phyloP scores from a whole-genome alignment of 2,888 invertebrate species.

The Drosophila lacicola region DNA sequence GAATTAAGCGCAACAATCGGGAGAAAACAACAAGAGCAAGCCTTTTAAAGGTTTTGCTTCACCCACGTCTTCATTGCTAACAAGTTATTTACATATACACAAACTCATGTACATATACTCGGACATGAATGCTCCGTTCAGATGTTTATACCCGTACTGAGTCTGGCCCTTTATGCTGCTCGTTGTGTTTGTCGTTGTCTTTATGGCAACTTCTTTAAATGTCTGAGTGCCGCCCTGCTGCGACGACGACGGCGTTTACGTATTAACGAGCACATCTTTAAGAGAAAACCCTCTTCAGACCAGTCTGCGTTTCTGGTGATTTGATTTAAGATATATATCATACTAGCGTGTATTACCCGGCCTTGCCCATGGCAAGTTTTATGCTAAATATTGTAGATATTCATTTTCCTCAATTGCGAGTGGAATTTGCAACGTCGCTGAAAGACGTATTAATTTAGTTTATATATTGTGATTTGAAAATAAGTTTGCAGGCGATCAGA shows the following conservation, averaged over 20 bases:
- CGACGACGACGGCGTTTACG: constrained; percentile 34
- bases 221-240: constrained; percentile 36
- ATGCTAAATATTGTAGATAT: too few species aligned
- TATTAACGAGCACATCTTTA: constrained; percentile 74
- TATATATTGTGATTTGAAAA: too few species aligned
- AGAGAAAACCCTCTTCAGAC: constrained; percentile 55
- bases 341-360: too few species aligned
- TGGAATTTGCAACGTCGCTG: too few species aligned
- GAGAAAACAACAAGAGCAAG: constrained; percentile 27
- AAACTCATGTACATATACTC: neutral
- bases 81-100: constrained; percentile 49
- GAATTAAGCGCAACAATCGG: constrained; percentile 51
- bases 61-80: constrained; percentile 63
- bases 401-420: too few species aligned
- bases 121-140: neutral
- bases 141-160: constrained; percentile 17
- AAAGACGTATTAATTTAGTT: too few species aligned
- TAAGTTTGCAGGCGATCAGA: too few species aligned
- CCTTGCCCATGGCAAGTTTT: too few species aligned
- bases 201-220: constrained; percentile 60
- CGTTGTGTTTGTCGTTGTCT: constrained; percentile 31
- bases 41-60: constrained; percentile 41
- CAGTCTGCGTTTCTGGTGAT: constrained; percentile 41
- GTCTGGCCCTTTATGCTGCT: constrained; percentile 30
- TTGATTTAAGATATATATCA: constrained; percentile 33